Evolutionary conservation across 2,888 invertebrate genomes (phyloP), one percentile per base, ranked within the genome.

Genomic region (Tortricodes alternella): DNA sequence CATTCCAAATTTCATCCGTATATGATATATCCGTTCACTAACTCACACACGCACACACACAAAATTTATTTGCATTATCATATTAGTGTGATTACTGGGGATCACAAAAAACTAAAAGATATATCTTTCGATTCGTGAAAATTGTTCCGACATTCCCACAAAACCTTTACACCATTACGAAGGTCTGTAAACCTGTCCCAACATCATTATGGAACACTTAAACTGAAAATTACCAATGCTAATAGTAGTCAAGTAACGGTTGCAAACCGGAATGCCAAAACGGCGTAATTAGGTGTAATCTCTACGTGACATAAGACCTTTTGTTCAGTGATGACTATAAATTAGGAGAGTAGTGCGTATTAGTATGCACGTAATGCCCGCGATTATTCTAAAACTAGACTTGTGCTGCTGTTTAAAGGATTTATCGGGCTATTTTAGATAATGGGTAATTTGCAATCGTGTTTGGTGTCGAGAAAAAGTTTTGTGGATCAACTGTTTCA

Each of bases 211-310:
- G 37, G 21, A 35, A 49, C 55, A 37, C 41, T 56, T 49, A 4
- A 24, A 39, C 49, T 19, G 19, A 27, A 39, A 55, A 55, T 56
- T 49, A 56, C 29, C 55, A 56, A 29, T 56, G 49, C 55, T 56
- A 56, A 49, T 56, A 13, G 21, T n/a, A 27, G 27, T 6, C 34
- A 21, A 21, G 5, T 55, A 43, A 56, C 43, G 27, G 55, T 27
- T 9, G 16, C 6, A 2, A 16, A 43, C 23, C 15, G 1, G 27
- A 43, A 56, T 32, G 49, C 3, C 19, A 21, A 37, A 49, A 56
- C 27, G 23, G 5, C 29, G 4, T 19, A 48, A 34, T 24, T 19
- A 1, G 13, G 8, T 15, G 9, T 11, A 11, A 16, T 4, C 5
- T 7, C 1, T 4, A 9, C 8, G 13, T 11, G 11, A 32, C 19